These are phyloP conservation scores for Dendrolimus punctatus DNA, from an alignment of 1,140 invertebrate species.

Conservation along the genomic window DNA sequence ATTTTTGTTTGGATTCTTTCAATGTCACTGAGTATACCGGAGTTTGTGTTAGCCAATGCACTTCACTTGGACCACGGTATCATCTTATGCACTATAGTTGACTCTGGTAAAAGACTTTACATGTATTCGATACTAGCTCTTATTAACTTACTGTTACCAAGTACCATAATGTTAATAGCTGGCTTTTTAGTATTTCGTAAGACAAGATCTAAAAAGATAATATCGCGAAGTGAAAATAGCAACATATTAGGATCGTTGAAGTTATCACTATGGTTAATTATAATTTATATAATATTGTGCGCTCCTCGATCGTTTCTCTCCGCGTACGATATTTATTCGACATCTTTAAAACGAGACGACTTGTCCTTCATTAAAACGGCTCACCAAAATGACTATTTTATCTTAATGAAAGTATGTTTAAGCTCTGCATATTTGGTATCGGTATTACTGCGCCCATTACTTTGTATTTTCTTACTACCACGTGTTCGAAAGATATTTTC, in stretches of 20 bases:
- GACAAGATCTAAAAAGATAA: constrained; percentile 35
- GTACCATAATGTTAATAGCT: constrained; percentile 37
- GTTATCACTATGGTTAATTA: constrained; percentile 55
- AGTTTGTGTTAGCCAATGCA: constrained; percentile 61
- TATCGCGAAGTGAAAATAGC: constrained; percentile 25
- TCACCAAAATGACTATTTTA: constrained; percentile 21
- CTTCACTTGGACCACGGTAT: constrained; percentile 33
- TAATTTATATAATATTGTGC: constrained; percentile 44
- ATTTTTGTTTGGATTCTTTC: constrained; percentile 72
- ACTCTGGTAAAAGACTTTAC: constrained; percentile 49
- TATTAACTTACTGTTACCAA: constrained; percentile 58
- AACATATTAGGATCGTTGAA: constrained; percentile 48
- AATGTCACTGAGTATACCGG: constrained; percentile 71
- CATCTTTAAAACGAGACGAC: constrained; percentile 21
- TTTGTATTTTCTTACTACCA: constrained; percentile 44
- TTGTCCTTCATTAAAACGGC: constrained; percentile 17
- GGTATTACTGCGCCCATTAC: constrained; percentile 38
- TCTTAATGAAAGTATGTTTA: constrained; percentile 39
- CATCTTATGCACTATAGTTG: constrained; percentile 48
- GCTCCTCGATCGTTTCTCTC: constrained; percentile 47
- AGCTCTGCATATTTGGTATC: constrained; percentile 43
- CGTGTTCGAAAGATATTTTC: constrained; percentile 40
- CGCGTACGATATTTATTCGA: constrained; percentile 36
- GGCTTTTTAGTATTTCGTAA: constrained; percentile 40
- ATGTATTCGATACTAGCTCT: constrained; percentile 56